Conservation (phyloP, 64 coral and sea anemone species). For the Dendrophyllia cribrosa region DNA sequence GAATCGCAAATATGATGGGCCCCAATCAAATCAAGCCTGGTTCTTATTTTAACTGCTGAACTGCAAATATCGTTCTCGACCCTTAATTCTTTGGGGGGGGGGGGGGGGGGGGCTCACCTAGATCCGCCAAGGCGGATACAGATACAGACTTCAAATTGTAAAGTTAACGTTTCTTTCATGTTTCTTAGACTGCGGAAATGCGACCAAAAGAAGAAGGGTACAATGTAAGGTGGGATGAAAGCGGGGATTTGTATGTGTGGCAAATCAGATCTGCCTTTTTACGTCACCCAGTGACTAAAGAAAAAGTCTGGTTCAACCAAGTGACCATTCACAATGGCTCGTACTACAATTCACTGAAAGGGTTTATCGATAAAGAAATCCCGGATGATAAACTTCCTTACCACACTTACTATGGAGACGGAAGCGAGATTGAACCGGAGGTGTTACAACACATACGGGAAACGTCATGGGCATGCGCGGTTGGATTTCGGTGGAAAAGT, state of each 20-base stretch:
- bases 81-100: too few species aligned
- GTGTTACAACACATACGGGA: slow-evolving; percentile 55
- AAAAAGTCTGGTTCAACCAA: slow-evolving; percentile 52
- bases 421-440: slow-evolving; percentile 56
- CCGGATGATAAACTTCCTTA: neutral
- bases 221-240: neutral
- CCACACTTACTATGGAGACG: slow-evolving; percentile 52
- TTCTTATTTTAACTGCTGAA: too few species aligned
- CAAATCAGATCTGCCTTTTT: neutral
- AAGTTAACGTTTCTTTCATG: neutral
- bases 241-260: neutral
- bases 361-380: neutral
- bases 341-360: neutral
- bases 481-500: slow-evolving; percentile 52
- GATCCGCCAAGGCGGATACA: too few species aligned
- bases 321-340: neutral
- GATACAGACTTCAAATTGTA: too few species aligned
- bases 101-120: too few species aligned
- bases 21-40: too few species aligned
- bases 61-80: too few species aligned
- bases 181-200: neutral
- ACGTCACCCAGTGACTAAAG: slow-evolving; percentile 15
- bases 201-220: neutral
- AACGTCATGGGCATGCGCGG: slow-evolving; percentile 32
- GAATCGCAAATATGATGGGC: too few species aligned